A percentile compares a stretch with the other conserved stretches of the same genome.
phyloP scores from a whole-genome alignment of 2,888 invertebrate genomes.

The Tanytarsus gracilentus region DNA sequence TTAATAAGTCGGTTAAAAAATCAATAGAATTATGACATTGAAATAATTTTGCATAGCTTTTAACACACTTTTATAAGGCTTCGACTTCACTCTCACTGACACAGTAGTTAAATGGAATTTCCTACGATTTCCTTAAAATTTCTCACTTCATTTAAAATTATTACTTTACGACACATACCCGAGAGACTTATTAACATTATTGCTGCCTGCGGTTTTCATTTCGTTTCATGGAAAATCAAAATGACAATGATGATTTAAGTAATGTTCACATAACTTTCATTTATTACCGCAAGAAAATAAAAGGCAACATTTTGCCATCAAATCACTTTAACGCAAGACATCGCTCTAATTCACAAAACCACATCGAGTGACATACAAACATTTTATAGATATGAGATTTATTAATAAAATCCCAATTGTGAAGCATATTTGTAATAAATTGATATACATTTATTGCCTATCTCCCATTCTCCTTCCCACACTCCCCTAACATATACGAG shows the following conservation, averaged over 20 bases:
- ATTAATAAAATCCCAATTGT: slow-evolving; percentile 5
- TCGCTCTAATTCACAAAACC: not conserved
- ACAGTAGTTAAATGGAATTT: too few species aligned
- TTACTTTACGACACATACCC: too few species aligned
- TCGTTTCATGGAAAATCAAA: not conserved
- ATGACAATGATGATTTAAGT: not conserved
- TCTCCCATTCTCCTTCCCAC: not conserved
- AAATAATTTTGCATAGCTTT: too few species aligned
- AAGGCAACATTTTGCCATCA: slow-evolving; percentile 13
- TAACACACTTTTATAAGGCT: too few species aligned
- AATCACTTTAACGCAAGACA: slow-evolving; percentile 5
- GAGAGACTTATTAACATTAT: slow-evolving; percentile 2
- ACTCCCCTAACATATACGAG: too few species aligned
- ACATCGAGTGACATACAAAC: not conserved
- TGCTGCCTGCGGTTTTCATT: slow-evolving; percentile 3
- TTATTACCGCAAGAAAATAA: slow-evolving; percentile 1
- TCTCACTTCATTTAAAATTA: too few species aligned
- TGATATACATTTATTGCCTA: slow-evolving; percentile 10
- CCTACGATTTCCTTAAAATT: too few species aligned
- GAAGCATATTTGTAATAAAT: slow-evolving; percentile 14
- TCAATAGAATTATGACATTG: too few species aligned
- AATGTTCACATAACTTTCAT: slow-evolving; percentile 11
- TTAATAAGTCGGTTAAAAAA: too few species aligned
- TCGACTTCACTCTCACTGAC: too few species aligned
- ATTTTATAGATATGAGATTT: not conserved